phyloP scores from a whole-genome alignment of 2,797 vertebrate species.

The Yasuhikotakia modesta region DNA sequence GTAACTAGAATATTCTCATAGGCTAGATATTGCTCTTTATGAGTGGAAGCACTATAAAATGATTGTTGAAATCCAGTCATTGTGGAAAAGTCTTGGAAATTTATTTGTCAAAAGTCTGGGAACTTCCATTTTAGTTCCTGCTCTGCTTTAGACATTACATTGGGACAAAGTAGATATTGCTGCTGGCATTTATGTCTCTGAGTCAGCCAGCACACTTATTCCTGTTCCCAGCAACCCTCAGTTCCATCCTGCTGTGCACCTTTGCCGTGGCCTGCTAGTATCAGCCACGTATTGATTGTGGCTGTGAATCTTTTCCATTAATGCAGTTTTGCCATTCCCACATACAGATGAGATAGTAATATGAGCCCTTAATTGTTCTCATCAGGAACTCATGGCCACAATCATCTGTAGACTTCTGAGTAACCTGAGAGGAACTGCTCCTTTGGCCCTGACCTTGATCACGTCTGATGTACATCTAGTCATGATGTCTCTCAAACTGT shows the following conservation, averaged over 20 bases:
- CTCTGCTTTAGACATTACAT: background rate
- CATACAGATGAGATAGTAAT: slow-evolving; percentile 73
- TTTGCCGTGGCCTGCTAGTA: slow-evolving; percentile 58
- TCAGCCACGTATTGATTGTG: slow-evolving; percentile 69
- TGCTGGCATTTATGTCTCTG: slow-evolving; percentile 39
- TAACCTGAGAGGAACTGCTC: slow-evolving; percentile 65
- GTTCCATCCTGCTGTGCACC: slow-evolving; percentile 34
- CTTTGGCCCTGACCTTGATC: slow-evolving; percentile 31
- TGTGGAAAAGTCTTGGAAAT: background rate
- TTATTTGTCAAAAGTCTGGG: background rate
- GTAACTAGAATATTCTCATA: background rate
- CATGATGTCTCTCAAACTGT: slow-evolving; percentile 15
- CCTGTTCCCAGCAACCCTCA: slow-evolving; percentile 29
- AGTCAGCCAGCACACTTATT: slow-evolving; percentile 13
- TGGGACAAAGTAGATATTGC: slow-evolving; percentile 11
- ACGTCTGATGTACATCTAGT: slow-evolving; percentile 38
- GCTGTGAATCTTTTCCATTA: slow-evolving; percentile 72
- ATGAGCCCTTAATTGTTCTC: slow-evolving; percentile 71
- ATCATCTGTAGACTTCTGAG: slow-evolving; percentile 51
- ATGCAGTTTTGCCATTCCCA: slow-evolving; percentile 68
- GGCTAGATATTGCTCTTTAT: background rate
- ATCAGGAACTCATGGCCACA: slow-evolving; percentile 55
- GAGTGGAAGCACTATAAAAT: background rate
- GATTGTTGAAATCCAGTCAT: background rate
- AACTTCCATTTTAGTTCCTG: background rate